Percentiles rank a stretch among this genome's conserved stretches.
phyloP scores from a whole-genome alignment of 2,888 invertebrate genomes.

The Pristionchus arcanus region DNA sequence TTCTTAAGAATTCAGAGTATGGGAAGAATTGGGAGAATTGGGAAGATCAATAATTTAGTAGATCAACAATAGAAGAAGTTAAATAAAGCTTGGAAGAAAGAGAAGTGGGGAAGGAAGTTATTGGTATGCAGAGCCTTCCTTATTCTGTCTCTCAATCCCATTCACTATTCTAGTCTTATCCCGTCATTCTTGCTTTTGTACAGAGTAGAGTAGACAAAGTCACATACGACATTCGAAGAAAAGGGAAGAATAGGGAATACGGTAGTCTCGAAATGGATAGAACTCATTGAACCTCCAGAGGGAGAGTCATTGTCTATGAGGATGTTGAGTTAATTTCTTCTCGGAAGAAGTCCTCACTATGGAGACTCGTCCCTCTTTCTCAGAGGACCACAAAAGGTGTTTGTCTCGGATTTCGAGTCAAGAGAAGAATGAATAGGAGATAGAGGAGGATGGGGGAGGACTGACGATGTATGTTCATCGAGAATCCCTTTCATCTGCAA shows the following conservation, averaged over 20 bases:
- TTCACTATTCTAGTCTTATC: not conserved
- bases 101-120: not conserved
- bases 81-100: not conserved
- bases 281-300: not conserved
- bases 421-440: not conserved
- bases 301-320: not conserved
- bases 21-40: slow-evolving; percentile 4
- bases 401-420: not conserved
- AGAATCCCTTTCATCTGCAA: not conserved
- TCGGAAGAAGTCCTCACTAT: slow-evolving; percentile 5
- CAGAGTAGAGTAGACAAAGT: not conserved
- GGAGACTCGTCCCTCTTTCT: not conserved
- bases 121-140: not conserved
- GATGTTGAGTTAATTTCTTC: not conserved
- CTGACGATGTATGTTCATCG: not conserved
- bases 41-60: slow-evolving; percentile 3
- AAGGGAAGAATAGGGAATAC: not conserved
- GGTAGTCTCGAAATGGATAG: not conserved
- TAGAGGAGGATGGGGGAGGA: not conserved
- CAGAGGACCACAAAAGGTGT: slow-evolving; percentile 3
- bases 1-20: not conserved
- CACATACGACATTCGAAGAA: not conserved
- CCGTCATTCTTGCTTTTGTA: not conserved
- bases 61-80: slow-evolving; percentile 2
- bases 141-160: not conserved